phyloP scores from a whole-genome alignment of 2,888 invertebrate genomes.

The Parascotia fuliginaria region DNA sequence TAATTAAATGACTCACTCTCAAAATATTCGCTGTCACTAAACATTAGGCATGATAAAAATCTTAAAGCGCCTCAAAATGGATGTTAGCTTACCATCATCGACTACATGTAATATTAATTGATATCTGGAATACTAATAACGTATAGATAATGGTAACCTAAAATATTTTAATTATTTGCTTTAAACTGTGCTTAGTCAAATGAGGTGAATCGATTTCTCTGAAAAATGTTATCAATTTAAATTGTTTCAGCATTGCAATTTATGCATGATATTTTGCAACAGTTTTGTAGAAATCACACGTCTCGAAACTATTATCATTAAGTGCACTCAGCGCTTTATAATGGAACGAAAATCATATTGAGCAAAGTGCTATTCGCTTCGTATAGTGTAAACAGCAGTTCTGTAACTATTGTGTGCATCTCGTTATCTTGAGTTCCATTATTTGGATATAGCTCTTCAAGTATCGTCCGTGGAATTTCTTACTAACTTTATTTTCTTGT shows the following conservation, averaged over 20 bases:
- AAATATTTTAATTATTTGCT: background rate
- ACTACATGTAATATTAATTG: background rate
- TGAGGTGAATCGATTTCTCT: background rate
- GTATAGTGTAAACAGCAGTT: constrained; percentile 48
- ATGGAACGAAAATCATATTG: constrained; percentile 22
- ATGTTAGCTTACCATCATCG: constrained; percentile 13
- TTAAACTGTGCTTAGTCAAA: background rate
- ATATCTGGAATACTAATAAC: no score
- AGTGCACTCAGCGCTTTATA: background rate
- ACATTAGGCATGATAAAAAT: constrained; percentile 29
- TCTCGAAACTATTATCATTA: background rate
- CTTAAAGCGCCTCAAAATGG: constrained; percentile 37
- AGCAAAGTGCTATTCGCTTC: constrained; percentile 31
- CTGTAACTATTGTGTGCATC: constrained; percentile 63
- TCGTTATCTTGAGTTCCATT: constrained; percentile 69
- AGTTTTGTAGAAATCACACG: background rate
- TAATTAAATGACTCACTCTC: constrained; percentile 36
- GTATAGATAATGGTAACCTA: no score
- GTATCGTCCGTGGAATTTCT: constrained; percentile 41
- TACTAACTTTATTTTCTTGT: constrained; percentile 27
- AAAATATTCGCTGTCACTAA: constrained; percentile 24
- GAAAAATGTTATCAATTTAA: background rate
- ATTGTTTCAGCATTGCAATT: background rate
- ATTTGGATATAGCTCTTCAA: constrained; percentile 60
- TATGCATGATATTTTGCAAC: background rate